These are phyloP conservation scores for Peromyscus attwateri DNA, from an alignment of 2,797 vertebrate species.

Conservation along the genomic window DNA sequence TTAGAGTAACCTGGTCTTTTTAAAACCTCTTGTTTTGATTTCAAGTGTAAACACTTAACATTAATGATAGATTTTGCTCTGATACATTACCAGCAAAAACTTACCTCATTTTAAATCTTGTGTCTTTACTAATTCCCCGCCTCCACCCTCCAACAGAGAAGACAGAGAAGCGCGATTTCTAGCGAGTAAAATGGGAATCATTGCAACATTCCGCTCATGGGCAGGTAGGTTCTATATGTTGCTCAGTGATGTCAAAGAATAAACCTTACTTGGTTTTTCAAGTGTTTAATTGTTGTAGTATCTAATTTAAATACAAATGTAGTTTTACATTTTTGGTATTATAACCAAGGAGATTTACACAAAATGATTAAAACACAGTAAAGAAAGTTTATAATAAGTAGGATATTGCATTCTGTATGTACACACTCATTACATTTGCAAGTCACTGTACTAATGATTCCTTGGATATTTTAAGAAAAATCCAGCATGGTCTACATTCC, in stretches of 20 bases:
- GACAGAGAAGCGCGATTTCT: conserved; percentile 97
- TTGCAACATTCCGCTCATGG: conserved; percentile 99
- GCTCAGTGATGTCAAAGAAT: background rate
- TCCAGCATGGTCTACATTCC: background rate
- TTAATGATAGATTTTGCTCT: conserved; percentile 46
- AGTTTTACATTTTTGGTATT: conserved; percentile 53
- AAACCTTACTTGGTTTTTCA: conserved; percentile 12
- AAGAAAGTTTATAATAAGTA: background rate
- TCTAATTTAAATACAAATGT: conserved; percentile 40
- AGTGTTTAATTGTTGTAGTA: conserved; percentile 10
- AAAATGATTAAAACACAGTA: conserved; percentile 54
- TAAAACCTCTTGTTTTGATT: conserved; percentile 35
- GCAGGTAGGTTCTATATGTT: conserved; percentile 91
- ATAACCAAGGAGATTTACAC: conserved; percentile 16
- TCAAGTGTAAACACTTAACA: conserved; percentile 63
- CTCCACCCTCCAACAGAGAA: conserved; percentile 89
- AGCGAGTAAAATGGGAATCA: conserved; percentile 98
- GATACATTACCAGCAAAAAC: conserved; percentile 3
- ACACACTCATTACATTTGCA: background rate
- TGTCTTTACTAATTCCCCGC: background rate
- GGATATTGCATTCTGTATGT: background rate
- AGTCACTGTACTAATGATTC: conserved; percentile 45
- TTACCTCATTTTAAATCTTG: conserved; percentile 57
- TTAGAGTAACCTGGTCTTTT: conserved; percentile 32
- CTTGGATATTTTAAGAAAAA: background rate